phyloP scores from a whole-genome alignment of 2,888 invertebrate species.

The Sericinus montela region DNA sequence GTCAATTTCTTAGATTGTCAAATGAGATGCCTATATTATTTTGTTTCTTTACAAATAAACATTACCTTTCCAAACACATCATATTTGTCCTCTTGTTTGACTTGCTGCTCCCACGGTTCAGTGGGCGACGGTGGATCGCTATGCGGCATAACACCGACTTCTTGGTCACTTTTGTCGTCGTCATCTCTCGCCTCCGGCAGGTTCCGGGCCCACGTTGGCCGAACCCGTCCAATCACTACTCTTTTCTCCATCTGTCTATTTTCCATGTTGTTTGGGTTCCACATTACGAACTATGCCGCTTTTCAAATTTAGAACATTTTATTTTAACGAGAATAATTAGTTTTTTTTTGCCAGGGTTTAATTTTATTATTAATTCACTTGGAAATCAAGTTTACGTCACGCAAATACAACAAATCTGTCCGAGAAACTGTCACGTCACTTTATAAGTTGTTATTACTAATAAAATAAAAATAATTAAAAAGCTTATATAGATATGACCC shows the following conservation, averaged over 20 bases:
- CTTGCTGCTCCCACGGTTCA: slow-evolving; percentile 58
- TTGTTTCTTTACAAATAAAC: slow-evolving; percentile 20
- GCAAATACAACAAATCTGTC: too few species aligned
- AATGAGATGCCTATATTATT: too few species aligned
- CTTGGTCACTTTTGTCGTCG: slow-evolving; percentile 60
- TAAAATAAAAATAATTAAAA: too few species aligned
- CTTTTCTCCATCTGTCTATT: slow-evolving; percentile 79
- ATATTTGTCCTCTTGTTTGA: slow-evolving; percentile 72
- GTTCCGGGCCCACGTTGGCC: slow-evolving; percentile 76
- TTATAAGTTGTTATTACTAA: too few species aligned
- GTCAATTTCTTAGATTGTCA: too few species aligned
- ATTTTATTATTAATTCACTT: too few species aligned
- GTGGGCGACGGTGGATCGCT: slow-evolving; percentile 69
- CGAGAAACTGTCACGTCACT: too few species aligned
- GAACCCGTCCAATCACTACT: slow-evolving; percentile 78
- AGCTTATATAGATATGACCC: too few species aligned
- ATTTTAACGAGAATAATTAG: not conserved
- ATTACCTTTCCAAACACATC: slow-evolving; percentile 80
- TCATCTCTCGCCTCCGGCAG: slow-evolving; percentile 68
- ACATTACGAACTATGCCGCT: slow-evolving; percentile 40
- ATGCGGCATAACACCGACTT: slow-evolving; percentile 60
- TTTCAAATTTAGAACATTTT: slow-evolving; percentile 4
- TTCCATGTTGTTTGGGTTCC: slow-evolving; percentile 69
- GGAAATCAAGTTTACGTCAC: too few species aligned
- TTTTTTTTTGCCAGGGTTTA: too few species aligned